Evolutionary conservation across 2,888 invertebrate species (phyloP).

Genomic region (Gryllus longicercus): DNA sequence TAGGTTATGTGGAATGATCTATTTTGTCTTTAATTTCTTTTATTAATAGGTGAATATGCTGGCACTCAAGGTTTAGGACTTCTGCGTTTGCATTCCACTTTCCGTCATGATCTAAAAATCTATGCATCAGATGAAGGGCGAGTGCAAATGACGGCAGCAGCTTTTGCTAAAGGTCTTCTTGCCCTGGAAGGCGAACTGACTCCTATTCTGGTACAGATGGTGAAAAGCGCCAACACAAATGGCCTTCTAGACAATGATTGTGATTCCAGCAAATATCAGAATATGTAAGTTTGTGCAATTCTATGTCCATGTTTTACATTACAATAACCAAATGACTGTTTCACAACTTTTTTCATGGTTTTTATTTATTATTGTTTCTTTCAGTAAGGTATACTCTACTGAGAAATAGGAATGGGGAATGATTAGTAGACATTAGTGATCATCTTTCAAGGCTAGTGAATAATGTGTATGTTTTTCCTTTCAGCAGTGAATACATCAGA

Average conservation of each 20-base stretch:
- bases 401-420: too few relatives aligned
- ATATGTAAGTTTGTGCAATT: slow-evolving; percentile 64
- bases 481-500: too few relatives aligned
- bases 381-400: too few relatives aligned
- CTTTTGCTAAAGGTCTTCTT: slow-evolving; percentile 96
- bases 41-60: slow-evolving; percentile 63
- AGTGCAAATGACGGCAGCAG: slow-evolving; percentile 99
- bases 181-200: slow-evolving; percentile 98
- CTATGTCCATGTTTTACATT: slow-evolving; percentile 22
- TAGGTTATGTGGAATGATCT: too few relatives aligned
- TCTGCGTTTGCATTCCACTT: slow-evolving; percentile 93
- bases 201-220: slow-evolving; percentile 99
- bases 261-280: slow-evolving; percentile 92
- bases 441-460: too few relatives aligned
- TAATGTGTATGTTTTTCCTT: too few relatives aligned
- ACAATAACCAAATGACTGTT: slow-evolving; percentile 23
- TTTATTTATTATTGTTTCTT: too few relatives aligned
- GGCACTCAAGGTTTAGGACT: slow-evolving; percentile 94
- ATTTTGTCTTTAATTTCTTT: not conserved
- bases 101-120: slow-evolving; percentile 97
- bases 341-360: slow-evolving; percentile 1
- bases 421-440: too few relatives aligned
- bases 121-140: slow-evolving; percentile 99
- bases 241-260: slow-evolving; percentile 97
- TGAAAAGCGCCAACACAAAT: slow-evolving; percentile 98